These are phyloP conservation scores for Drosophila anomelani DNA, from an alignment of 2,888 invertebrate genomes.

Conservation along the genomic window DNA sequence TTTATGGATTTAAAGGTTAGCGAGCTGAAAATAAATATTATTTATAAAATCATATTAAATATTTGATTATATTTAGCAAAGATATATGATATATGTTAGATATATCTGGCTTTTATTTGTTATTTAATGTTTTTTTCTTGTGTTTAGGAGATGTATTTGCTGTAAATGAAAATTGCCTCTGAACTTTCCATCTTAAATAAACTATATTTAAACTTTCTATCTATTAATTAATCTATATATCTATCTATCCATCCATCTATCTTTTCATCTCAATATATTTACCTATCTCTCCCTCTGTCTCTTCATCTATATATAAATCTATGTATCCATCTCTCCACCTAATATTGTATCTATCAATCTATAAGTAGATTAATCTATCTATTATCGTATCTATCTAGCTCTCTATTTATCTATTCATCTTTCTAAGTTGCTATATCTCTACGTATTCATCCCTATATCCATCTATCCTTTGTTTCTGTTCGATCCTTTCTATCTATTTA, in stretches of 20 bases:
- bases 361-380: background rate
- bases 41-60: background rate
- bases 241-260: no score
- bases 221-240: no score
- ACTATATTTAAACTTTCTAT: no score
- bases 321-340: background rate
- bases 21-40: background rate
- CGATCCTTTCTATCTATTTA: background rate
- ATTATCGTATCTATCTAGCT: background rate
- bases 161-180: no score
- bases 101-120: background rate
- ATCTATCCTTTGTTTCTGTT: background rate
- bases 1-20: background rate
- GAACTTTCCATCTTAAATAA: no score
- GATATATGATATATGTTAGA: no score
- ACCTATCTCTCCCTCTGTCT: background rate
- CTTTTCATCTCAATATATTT: background rate
- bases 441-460: no score
- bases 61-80: background rate
- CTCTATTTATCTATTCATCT: background rate
- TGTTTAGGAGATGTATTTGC: no score
- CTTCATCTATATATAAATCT: no score
- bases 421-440: no score
- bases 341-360: background rate
- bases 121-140: background rate